Percentiles rank a stretch among this genome's conserved stretches.
Conservation (phyloP, 2,113 vertebrate species). For the Paradoxurus hermaphroditus region DNA sequence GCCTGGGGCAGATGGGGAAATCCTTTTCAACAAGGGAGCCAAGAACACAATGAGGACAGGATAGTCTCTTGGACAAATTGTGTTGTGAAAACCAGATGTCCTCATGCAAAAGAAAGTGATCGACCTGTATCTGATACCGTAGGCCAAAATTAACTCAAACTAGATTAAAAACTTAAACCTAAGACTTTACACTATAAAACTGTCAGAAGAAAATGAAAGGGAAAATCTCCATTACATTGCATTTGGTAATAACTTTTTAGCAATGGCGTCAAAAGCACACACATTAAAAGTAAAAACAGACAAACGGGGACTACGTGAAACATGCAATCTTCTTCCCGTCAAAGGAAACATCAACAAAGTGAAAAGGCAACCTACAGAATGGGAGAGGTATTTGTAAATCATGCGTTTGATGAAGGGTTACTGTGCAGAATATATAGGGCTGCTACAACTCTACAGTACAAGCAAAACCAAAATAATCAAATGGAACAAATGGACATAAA, state of each 20-base stretch:
- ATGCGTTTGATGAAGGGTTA: neutral
- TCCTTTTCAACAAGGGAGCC: neutral
- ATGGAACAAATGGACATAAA: neutral
- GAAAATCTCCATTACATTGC: neutral
- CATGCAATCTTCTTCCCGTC: no score
- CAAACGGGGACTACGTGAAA: neutral
- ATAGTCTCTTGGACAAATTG: neutral
- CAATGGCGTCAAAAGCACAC: neutral
- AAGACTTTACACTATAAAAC: neutral
- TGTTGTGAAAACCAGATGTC: neutral
- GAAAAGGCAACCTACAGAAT: neutral
- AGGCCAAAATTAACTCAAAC: neutral
- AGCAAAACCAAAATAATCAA: neutral
- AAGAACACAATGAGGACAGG: neutral
- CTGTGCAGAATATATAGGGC: neutral
- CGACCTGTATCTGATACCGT: neutral
- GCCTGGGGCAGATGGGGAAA: neutral
- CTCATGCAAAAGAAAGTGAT: neutral
- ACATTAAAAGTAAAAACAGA: neutral
- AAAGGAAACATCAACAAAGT: neutral
- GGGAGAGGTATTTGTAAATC: neutral
- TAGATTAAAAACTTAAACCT: neutral
- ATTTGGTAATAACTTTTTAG: neutral
- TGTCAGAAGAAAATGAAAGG: neutral
- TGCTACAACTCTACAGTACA: neutral